Percentiles rank a stretch among this genome's conserved stretches.
phyloP scores from a whole-genome alignment of 2,888 invertebrate species.

The Teinopalpus imperialis region DNA sequence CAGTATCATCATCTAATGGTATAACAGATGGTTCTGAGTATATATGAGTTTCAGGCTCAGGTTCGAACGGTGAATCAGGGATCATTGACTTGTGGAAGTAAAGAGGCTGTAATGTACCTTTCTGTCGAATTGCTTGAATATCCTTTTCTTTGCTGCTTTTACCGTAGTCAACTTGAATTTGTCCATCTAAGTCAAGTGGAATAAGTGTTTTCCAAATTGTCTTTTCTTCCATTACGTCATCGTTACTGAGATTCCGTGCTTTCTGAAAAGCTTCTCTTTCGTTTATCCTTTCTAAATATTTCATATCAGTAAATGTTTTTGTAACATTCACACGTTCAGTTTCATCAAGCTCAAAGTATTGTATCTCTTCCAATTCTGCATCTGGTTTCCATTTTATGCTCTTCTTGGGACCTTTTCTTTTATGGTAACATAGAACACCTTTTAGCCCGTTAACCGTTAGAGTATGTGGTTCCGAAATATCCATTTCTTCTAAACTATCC shows the following conservation, averaged over 20 bases:
- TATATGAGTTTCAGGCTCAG: conserved; percentile 90
- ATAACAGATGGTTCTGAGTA: conserved; percentile 90
- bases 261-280: conserved; percentile 93
- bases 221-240: conserved; percentile 92
- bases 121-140: conserved; percentile 93
- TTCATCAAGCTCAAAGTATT: conserved; percentile 97
- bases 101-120: conserved; percentile 89
- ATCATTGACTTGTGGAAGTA: conserved; percentile 92
- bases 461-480: conserved; percentile 64
- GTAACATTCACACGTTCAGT: conserved; percentile 97
- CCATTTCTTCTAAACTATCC: conserved; percentile 57
- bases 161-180: conserved; percentile 85
- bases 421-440: conserved; percentile 88
- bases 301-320: conserved; percentile 95
- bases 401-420: conserved; percentile 90
- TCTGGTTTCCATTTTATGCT: conserved; percentile 92
- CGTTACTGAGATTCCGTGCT: conserved; percentile 87
- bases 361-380: conserved; percentile 88
- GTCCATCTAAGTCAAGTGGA: conserved; percentile 85
- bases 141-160: conserved; percentile 93
- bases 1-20: conserved; percentile 93
- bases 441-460: conserved; percentile 83
- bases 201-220: conserved; percentile 89
- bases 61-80: conserved; percentile 93
- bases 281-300: conserved; percentile 91